Evolutionary conservation across 2,888 invertebrate genomes (phyloP), one percentile per base, ranked within the genome.

Genomic region (Meiosimyza decipiens): DNA sequence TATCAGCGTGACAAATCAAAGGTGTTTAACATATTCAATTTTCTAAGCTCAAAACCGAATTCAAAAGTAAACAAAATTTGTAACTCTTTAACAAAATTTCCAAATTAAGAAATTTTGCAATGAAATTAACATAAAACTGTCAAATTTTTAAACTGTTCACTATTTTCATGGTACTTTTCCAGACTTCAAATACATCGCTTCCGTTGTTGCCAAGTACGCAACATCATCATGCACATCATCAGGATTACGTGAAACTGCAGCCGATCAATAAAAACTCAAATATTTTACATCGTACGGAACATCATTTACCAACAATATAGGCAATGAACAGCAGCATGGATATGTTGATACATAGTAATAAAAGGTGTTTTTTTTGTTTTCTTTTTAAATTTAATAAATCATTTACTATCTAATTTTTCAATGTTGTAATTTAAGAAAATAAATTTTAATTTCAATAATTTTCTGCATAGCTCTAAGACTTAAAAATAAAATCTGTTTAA

Each of bases 1-100:
- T 60, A 69, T 15, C 71, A 69, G 73, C 88, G 92, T 76, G 91
- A 91, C 79, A 89, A 90, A 85, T 91, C 92, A 77, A 89, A 91
- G 87, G 91, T 92, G 28, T 50, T 64, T 22, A 71, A 57, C 16
- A 49, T 85, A 84, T 85, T 82, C 74, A 75, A 73, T 74, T 78
- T 77, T 72, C 77, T 74, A 74, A 72, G 57, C 16, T 70, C 72
- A 72, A 72, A 73, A 52, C 64, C 52, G 40, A 77, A 71, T 51
- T 68, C 72, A 75, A 77, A 77, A 77, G 72, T 74, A 76, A 76
- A 73, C 57, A 28, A 67, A 18, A 28, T 18, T 22, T 40, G n/a
- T 22, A 49, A 22, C 59, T 18, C 52, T 55, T 22, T 69, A 52
- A 40, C 18, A 69, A 68, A 9, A 54, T 73, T 77, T 71, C 50